These are phyloP conservation scores for Halcyon smyrnensis DNA, from an alignment of 2,797 vertebrate species.

Conservation along the genomic window DNA sequence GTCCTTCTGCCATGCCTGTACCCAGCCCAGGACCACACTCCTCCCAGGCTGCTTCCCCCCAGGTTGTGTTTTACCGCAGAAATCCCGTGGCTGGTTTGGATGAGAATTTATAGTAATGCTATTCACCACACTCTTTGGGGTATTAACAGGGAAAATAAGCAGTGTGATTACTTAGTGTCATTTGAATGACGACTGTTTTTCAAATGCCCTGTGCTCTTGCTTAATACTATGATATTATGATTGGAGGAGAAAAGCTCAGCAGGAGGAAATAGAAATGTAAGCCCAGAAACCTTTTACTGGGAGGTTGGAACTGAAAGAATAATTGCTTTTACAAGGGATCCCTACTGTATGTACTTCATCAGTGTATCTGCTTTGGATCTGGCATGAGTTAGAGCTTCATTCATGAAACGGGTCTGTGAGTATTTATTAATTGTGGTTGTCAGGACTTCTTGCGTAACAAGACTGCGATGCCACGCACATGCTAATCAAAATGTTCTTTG, in stretches of 20 bases:
- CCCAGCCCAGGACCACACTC: neutral
- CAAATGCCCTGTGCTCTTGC: neutral
- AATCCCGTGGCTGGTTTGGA: neutral
- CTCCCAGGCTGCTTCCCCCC: neutral
- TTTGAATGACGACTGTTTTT: neutral
- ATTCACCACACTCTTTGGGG: neutral
- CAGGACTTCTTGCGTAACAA: neutral
- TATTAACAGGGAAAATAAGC: neutral
- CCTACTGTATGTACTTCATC: neutral
- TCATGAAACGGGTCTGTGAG: neutral
- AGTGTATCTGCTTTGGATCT: neutral
- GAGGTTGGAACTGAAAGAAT: neutral
- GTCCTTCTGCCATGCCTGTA: neutral
- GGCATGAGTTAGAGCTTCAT: neutral
- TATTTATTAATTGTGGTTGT: neutral
- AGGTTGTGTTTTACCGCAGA: neutral
- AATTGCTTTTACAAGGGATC: neutral
- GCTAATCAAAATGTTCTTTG: neutral
- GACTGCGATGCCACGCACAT: neutral
- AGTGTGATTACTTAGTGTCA: neutral
- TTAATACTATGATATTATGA: neutral
- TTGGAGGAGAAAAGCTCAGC: conserved; percentile 12
- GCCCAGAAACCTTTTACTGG: neutral
- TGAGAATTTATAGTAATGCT: neutral
- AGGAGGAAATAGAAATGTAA: neutral